Evolutionary conservation across 2,113 vertebrate genomes (phyloP).

Genomic region (Rhadina sibilatrix): DNA sequence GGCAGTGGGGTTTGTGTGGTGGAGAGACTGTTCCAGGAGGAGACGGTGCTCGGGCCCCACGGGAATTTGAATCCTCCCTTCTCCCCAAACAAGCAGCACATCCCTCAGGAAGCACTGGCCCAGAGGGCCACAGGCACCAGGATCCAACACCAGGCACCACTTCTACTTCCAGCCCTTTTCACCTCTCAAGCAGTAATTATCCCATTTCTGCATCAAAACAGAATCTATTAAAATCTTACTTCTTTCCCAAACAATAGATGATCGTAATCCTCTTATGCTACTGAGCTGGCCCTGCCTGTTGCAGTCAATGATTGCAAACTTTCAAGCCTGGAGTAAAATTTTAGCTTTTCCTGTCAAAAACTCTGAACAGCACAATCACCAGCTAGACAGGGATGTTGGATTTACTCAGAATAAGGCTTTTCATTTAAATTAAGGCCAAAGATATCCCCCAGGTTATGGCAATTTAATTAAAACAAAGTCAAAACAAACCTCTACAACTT

Average conservation of each 20-base stretch:
- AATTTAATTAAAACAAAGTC: slow-evolving; percentile 56
- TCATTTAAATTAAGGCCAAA: slow-evolving; percentile 6
- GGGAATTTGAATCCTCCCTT: not conserved
- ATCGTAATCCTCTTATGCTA: not conserved
- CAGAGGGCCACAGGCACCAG: not conserved
- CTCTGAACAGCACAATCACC: not conserved
- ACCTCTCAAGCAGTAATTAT: not conserved
- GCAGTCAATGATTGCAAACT: not conserved
- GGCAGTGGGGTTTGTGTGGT: accelerated
- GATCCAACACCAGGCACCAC: not conserved
- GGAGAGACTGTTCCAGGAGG: not conserved
- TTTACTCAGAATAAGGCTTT: not conserved
- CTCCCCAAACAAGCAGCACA: not conserved
- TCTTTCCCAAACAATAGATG: not conserved
- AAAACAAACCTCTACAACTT: slow-evolving; percentile 29
- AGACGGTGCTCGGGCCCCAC: accelerated
- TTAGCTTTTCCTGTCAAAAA: not conserved
- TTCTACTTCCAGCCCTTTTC: not conserved
- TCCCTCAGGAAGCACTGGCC: not conserved
- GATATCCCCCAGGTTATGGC: slow-evolving; percentile 32
- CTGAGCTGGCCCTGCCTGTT: not conserved
- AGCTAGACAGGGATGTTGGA: not conserved
- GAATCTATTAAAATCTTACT: not conserved
- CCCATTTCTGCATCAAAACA: not conserved
- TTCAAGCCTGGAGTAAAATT: not conserved